A percentile compares a stretch with the other conserved stretches of the same genome.
phyloP scores from a whole-genome alignment of 53 echinoderm and acorn worm genomes.

The Luidia sarsii region DNA sequence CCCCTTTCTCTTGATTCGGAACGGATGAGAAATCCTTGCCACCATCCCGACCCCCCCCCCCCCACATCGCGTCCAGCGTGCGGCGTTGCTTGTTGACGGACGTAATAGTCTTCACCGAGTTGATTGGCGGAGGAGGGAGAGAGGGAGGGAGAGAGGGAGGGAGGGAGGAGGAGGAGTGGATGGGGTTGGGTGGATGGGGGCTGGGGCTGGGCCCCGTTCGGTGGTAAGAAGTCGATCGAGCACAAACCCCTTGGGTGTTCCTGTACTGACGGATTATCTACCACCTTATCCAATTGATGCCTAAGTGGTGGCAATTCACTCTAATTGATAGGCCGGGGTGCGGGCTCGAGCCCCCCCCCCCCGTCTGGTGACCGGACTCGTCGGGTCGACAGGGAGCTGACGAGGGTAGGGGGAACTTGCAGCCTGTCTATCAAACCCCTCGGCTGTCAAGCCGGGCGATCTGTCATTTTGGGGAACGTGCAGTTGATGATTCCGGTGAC shows the following conservation, averaged over 20 bases:
- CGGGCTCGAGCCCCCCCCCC: neutral
- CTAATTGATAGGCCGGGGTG: conserved; percentile 68
- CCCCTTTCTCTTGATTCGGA: too few relatives aligned
- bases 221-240: too few relatives aligned
- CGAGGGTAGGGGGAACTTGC: neutral
- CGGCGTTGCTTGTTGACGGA: too few relatives aligned
- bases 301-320: conserved; percentile 71
- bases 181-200: neutral
- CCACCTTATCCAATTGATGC: conserved; percentile 70
- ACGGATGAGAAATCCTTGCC: neutral
- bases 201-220: too few relatives aligned
- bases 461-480: conserved; percentile 35
- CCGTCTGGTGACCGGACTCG: too few relatives aligned
- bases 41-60: neutral
- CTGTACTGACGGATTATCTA: conserved; percentile 55
- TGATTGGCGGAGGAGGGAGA: too few relatives aligned
- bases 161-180: too few relatives aligned
- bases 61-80: neutral
- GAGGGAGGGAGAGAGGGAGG: too few relatives aligned
- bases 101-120: too few relatives aligned
- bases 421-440: conserved; percentile 40
- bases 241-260: conserved; percentile 11
- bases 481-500: conserved; percentile 44
- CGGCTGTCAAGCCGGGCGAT: conserved; percentile 20
- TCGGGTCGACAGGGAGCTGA: neutral